Evolutionary conservation across 2,113 vertebrate species (phyloP).

Genomic region (Aythya baeri): DNA sequence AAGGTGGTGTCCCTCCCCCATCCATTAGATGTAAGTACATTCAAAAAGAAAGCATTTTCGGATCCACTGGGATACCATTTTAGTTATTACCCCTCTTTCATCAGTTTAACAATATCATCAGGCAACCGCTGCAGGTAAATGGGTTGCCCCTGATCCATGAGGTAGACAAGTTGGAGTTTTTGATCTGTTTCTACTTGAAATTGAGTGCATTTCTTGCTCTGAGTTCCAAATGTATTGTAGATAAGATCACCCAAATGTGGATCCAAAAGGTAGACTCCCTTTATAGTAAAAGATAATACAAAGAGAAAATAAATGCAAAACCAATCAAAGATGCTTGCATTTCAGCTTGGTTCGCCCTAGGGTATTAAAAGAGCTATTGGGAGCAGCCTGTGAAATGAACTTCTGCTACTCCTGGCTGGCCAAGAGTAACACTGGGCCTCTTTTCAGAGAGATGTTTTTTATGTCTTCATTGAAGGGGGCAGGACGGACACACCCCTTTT

Average conservation of each 20-base stretch:
- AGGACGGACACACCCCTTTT: background rate
- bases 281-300: background rate
- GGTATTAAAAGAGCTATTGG: background rate
- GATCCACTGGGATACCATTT: background rate
- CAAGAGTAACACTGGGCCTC: background rate
- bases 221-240: background rate
- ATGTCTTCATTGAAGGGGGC: background rate
- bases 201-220: background rate
- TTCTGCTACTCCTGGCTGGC: background rate
- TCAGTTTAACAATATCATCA: background rate
- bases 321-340: background rate
- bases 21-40: constrained; percentile 11
- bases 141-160: background rate
- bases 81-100: background rate
- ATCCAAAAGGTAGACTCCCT: background rate
- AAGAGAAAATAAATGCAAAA: background rate
- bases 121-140: background rate
- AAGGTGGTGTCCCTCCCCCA: background rate
- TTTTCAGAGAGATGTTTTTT: background rate
- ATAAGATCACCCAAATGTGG: background rate
- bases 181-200: background rate
- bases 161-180: background rate
- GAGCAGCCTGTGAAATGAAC: background rate
- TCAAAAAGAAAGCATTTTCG: background rate
- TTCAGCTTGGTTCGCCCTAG: background rate